phyloP scores from a whole-genome alignment of 2,888 invertebrate genomes.

The Podabrus alpinus region DNA sequence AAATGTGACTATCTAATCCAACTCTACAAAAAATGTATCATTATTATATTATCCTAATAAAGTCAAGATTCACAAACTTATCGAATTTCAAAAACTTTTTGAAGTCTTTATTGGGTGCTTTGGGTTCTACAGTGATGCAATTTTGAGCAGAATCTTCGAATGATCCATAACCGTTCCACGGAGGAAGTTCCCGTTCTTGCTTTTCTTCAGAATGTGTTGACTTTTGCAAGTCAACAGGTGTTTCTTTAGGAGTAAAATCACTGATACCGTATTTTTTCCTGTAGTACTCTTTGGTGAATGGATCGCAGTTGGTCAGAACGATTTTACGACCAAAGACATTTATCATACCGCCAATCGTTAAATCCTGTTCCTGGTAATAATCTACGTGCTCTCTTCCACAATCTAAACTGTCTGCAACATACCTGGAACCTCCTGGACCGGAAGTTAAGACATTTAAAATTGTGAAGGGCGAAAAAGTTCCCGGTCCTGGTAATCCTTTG shows the following conservation, averaged over 20 bases:
- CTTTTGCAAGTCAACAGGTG: constrained; percentile 54
- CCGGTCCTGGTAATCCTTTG: constrained; percentile 55
- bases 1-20: constrained; percentile 74
- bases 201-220: constrained; percentile 41
- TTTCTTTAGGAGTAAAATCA: constrained; percentile 65
- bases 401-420: constrained; percentile 62
- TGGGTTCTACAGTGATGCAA: constrained; percentile 79
- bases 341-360: constrained; percentile 79
- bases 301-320: constrained; percentile 81
- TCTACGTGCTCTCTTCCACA: constrained; percentile 57
- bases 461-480: constrained; percentile 58
- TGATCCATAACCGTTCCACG: constrained; percentile 89
- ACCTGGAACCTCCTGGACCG: constrained; percentile 59
- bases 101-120: constrained; percentile 76
- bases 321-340: constrained; percentile 83
- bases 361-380: constrained; percentile 72
- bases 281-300: constrained; percentile 85
- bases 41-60: constrained; percentile 8
- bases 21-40: constrained; percentile 57
- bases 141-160: constrained; percentile 90
- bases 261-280: constrained; percentile 59
- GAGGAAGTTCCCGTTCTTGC: constrained; percentile 67
- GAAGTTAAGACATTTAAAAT: constrained; percentile 68
- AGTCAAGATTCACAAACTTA: constrained; percentile 56
- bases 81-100: constrained; percentile 81